phyloP scores from a whole-genome alignment of 2,888 invertebrate species.

The Nymphalis polychloros region DNA sequence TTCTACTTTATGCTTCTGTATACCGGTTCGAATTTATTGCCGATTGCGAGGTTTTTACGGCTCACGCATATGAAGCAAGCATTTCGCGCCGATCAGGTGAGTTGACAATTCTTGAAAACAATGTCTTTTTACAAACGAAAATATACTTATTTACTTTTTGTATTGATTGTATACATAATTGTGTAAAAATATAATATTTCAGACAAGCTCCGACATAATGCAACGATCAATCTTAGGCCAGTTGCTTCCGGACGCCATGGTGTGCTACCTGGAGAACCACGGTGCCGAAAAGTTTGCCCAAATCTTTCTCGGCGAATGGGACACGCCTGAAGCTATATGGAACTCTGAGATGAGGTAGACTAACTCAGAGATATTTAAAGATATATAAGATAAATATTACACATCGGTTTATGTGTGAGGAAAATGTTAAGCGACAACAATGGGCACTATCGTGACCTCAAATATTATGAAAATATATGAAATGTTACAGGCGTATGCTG shows the following conservation, averaged over 20 bases:
- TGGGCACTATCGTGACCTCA: too few species aligned
- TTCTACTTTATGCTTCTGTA: conserved; percentile 99
- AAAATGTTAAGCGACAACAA: too few species aligned
- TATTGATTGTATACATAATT: too few species aligned
- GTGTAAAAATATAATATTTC: conserved; percentile 22
- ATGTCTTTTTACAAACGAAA: too few species aligned
- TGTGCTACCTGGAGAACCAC: conserved; percentile 98
- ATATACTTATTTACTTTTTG: too few species aligned
- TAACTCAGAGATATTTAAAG: conserved; percentile 9
- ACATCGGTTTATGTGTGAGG: too few species aligned
- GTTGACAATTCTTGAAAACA: conserved; percentile 39
- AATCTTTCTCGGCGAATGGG: conserved; percentile 98
- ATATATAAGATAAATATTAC: not conserved
- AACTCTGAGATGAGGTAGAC: conserved; percentile 98
- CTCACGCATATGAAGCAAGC: conserved; percentile 98
- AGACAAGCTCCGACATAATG: conserved; percentile 90
- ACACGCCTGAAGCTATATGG: conserved; percentile 99
- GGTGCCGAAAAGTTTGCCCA: conserved; percentile 99
- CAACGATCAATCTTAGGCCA: conserved; percentile 96
- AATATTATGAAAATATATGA: not conserved
- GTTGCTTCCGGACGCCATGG: conserved; percentile 98
- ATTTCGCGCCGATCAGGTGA: conserved; percentile 94
- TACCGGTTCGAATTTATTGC: conserved; percentile 98
- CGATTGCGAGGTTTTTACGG: conserved; percentile 96
- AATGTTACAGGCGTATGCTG: conserved; percentile 86